phyloP scores from a whole-genome alignment of 2,797 vertebrate genomes.

The Cheirogaleus major region DNA sequence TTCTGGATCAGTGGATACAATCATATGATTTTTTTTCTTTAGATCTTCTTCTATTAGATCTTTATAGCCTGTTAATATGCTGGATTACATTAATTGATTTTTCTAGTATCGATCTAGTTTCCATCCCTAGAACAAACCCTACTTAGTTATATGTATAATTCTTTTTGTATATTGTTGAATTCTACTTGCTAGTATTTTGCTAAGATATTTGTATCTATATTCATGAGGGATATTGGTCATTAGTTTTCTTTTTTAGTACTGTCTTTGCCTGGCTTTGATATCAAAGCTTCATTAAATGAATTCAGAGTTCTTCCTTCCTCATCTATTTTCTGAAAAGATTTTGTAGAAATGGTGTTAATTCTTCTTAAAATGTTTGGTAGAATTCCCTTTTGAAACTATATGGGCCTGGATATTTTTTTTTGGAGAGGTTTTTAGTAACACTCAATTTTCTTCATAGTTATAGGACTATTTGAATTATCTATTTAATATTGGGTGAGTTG shows the following conservation, averaged over 20 bases:
- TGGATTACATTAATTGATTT: neutral
- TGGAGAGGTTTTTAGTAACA: neutral
- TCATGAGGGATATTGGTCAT: neutral
- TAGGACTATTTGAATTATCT: neutral
- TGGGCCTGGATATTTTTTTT: neutral
- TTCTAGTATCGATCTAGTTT: neutral
- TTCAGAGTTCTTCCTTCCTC: neutral
- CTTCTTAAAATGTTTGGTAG: neutral
- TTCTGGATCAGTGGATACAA: neutral
- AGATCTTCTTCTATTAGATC: neutral
- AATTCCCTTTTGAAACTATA: neutral
- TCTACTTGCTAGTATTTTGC: neutral
- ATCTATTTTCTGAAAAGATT: neutral
- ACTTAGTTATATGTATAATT: neutral
- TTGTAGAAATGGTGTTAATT: neutral
- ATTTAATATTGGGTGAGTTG: neutral
- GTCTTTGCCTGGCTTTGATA: neutral
- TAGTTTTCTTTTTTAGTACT: neutral
- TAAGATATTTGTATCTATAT: neutral
- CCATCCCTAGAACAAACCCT: neutral
- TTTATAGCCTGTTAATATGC: neutral
- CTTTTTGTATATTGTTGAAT: neutral
- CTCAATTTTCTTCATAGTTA: neutral
- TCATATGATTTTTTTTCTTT: neutral
- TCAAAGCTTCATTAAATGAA: neutral